Conservation (phyloP, 2,888 invertebrate species). For the Caradrina clavipalpis region DNA sequence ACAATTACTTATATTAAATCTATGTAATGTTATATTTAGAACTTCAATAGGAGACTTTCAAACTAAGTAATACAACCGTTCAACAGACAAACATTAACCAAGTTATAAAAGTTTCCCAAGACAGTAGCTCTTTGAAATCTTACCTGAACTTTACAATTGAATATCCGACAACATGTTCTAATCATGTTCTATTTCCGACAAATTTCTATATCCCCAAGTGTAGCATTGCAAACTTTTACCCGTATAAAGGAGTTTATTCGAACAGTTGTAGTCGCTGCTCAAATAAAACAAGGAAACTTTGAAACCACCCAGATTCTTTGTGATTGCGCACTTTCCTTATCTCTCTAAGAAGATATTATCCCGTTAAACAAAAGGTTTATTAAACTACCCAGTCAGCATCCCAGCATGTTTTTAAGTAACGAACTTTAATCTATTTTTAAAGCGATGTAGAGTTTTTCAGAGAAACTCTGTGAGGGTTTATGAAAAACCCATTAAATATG, state of each 20-base stretch:
- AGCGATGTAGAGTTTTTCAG: conserved; percentile 17
- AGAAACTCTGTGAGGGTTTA: conserved; percentile 23
- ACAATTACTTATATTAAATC: no score
- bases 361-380: conserved; percentile 24
- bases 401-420: conserved; percentile 29
- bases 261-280: conserved; percentile 15
- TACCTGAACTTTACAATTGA: conserved; percentile 50
- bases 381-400: not conserved
- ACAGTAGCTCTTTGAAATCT: conserved; percentile 45
- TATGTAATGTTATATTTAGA: not conserved
- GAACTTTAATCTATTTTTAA: conserved; percentile 35
- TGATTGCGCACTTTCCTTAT: conserved; percentile 8
- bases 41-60: not conserved
- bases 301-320: conserved; percentile 16
- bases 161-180: conserved; percentile 46
- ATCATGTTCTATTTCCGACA: conserved; percentile 44
- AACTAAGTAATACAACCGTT: conserved; percentile 5
- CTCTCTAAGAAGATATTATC: not conserved
- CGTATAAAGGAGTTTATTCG: conserved; percentile 6
- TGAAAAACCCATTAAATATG: conserved; percentile 50
- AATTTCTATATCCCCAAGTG: conserved; percentile 22
- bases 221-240: conserved; percentile 34
- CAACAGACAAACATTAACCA: conserved; percentile 40
- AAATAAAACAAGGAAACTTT: conserved; percentile 14
- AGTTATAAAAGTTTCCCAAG: conserved; percentile 41